Percentiles rank a stretch among this genome's conserved stretches.
Conservation (phyloP, 2,797 vertebrate genomes). For the Centropyge bicolor region DNA sequence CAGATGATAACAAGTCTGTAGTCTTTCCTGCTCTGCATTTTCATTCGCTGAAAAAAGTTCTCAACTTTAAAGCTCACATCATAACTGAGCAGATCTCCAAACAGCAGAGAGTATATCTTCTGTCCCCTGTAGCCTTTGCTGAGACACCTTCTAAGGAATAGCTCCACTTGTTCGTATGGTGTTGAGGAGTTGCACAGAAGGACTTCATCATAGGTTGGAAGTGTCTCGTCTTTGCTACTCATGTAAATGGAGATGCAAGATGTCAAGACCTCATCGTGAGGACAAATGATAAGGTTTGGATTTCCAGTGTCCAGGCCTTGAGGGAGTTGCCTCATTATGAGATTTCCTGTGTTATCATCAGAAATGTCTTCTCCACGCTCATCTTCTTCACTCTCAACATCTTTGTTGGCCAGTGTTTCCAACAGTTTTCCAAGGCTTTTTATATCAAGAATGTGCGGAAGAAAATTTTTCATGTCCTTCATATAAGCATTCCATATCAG, state of each 20-base stretch:
- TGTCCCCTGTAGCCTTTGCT: constrained; percentile 73
- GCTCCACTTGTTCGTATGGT: constrained; percentile 90
- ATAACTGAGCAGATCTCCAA: constrained; percentile 91
- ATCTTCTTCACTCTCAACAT: constrained; percentile 41
- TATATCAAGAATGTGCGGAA: constrained; percentile 88
- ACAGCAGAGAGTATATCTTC: constrained; percentile 92
- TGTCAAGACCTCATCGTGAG: constrained; percentile 87
- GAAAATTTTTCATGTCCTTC: constrained; percentile 84
- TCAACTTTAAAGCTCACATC: constrained; percentile 91
- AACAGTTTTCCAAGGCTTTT: constrained; percentile 87
- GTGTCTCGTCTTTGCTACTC: constrained; percentile 83
- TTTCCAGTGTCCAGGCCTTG: constrained; percentile 82
- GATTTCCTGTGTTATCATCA: constrained; percentile 21
- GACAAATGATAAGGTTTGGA: constrained; percentile 93
- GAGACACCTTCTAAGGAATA: constrained; percentile 93
- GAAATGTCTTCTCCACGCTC: constrained; percentile 59
- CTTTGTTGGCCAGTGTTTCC: constrained; percentile 81
- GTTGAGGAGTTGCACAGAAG: constrained; percentile 92
- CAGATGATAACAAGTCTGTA: constrained; percentile 90
- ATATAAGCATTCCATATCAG: constrained; percentile 89
- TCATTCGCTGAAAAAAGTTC: constrained; percentile 87
- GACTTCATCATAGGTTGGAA: constrained; percentile 94
- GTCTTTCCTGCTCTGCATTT: constrained; percentile 75
- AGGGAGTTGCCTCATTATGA: constrained; percentile 83
- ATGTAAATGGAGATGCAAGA: constrained; percentile 93